These are phyloP conservation scores for Oryzias woworae DNA, from an alignment of 2,113 vertebrate genomes.

Conservation along the genomic window DNA sequence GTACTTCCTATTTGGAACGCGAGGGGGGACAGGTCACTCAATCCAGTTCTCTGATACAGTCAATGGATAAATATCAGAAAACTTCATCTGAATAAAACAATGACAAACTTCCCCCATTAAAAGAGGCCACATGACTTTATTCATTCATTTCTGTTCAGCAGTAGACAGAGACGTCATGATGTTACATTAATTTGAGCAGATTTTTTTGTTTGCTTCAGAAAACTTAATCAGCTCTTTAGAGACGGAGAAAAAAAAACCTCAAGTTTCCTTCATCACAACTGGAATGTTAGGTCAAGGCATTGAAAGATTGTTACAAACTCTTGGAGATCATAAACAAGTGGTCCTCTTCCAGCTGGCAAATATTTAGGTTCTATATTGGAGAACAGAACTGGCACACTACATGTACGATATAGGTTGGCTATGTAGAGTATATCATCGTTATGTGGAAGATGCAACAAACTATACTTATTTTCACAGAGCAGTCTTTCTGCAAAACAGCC, in stretches of 20 bases:
- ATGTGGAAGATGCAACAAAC: conserved; percentile 53
- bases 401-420: conserved; percentile 39
- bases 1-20: too few relatives aligned
- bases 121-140: conserved; percentile 73
- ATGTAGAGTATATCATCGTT: conserved; percentile 54
- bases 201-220: conserved; percentile 25
- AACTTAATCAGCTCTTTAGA: conserved; percentile 20
- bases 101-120: conserved; percentile 17
- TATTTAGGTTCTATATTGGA: conserved; percentile 53
- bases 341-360: conserved; percentile 58
- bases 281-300: conserved; percentile 69
- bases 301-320: conserved; percentile 54
- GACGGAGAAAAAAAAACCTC: conserved; percentile 26
- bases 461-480: conserved; percentile 24
- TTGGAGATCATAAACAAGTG: conserved; percentile 37
- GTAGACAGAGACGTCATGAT: conserved; percentile 58
- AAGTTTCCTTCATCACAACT: conserved; percentile 35
- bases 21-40: too few relatives aligned
- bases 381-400: conserved; percentile 62
- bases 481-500: conserved; percentile 57
- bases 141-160: conserved; percentile 68
- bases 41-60: too few relatives aligned
- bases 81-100: background rate
- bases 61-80: too few relatives aligned
- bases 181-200: conserved; percentile 54